Evolutionary conservation across 2,797 vertebrate genomes (phyloP).

Genomic region (Sebastes cheni): DNA sequence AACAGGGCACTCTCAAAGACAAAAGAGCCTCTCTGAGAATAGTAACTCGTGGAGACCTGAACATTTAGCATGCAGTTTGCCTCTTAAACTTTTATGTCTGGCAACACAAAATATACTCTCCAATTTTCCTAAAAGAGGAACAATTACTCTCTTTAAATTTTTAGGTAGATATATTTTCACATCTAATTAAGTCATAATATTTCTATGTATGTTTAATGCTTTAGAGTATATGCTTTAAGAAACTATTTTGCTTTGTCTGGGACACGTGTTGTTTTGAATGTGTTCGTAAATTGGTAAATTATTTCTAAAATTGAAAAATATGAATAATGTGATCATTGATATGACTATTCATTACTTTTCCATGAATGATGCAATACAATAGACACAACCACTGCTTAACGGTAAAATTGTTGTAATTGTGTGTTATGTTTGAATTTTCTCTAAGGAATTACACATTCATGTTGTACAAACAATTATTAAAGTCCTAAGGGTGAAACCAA

Average conservation of each 20-base stretch:
- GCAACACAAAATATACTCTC: not conserved
- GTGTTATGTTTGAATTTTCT: not conserved
- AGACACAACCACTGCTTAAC: not conserved
- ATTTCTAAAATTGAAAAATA: not conserved
- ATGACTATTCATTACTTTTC: not conserved
- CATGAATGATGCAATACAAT: not conserved
- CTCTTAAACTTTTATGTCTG: not conserved
- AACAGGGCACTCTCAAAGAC: slow-evolving; percentile 41
- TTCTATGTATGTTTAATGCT: not conserved
- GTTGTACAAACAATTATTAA: not conserved
- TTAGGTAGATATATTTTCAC: not conserved
- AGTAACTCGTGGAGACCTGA: slow-evolving; percentile 10
- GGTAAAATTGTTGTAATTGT: not conserved
- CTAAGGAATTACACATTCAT: not conserved
- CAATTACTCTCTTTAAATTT: not conserved
- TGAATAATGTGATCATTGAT: not conserved
- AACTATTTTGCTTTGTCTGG: not conserved
- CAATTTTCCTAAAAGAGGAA: not conserved
- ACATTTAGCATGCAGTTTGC: not conserved
- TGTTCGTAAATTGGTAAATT: not conserved
- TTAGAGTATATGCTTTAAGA: not conserved
- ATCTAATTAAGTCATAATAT: not conserved
- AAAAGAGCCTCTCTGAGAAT: slow-evolving; percentile 42
- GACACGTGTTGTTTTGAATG: not conserved
- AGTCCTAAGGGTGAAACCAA: not conserved